phyloP scores from a whole-genome alignment of 2,888 invertebrate species.

The Cheilosia vernalis region DNA sequence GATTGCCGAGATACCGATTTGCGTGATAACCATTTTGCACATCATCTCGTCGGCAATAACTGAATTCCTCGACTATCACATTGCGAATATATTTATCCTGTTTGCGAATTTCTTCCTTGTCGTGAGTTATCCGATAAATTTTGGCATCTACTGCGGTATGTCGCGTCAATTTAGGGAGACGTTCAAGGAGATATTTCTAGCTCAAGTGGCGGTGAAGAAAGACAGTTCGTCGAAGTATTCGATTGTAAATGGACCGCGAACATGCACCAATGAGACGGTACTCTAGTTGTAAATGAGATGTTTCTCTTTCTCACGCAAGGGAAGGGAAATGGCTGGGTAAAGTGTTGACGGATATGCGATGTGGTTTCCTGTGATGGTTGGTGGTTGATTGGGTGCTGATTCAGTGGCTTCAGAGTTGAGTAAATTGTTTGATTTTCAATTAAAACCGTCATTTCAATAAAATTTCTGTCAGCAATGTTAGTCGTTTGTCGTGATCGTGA shows the following conservation, averaged over 20 bases:
- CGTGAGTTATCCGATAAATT: conserved; percentile 95
- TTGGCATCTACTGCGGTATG: conserved; percentile 98
- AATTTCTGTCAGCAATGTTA: too few species aligned
- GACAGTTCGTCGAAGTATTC: conserved; percentile 91
- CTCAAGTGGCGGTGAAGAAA: conserved; percentile 85
- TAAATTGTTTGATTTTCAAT: too few species aligned
- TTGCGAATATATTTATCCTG: conserved; percentile 90
- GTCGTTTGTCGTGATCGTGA: too few species aligned
- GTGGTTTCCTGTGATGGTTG: not conserved
- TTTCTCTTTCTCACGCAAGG: conserved; percentile 58
- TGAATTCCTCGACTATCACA: conserved; percentile 90
- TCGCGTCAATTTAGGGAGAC: conserved; percentile 96
- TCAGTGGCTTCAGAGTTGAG: too few species aligned
- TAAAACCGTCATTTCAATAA: too few species aligned
- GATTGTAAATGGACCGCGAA: conserved; percentile 91
- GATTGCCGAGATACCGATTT: conserved; percentile 92
- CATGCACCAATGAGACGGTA: conserved; percentile 93
- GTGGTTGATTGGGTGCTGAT: not conserved
- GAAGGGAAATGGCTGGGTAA: conserved; percentile 42
- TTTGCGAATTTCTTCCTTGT: conserved; percentile 96
- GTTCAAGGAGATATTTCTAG: conserved; percentile 92
- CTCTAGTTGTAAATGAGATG: conserved; percentile 79
- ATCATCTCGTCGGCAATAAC: conserved; percentile 90
- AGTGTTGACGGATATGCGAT: not conserved
- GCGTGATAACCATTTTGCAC: conserved; percentile 92